Conservation (phyloP, 2,113 vertebrate species). For the Ammospiza caudacuta region DNA sequence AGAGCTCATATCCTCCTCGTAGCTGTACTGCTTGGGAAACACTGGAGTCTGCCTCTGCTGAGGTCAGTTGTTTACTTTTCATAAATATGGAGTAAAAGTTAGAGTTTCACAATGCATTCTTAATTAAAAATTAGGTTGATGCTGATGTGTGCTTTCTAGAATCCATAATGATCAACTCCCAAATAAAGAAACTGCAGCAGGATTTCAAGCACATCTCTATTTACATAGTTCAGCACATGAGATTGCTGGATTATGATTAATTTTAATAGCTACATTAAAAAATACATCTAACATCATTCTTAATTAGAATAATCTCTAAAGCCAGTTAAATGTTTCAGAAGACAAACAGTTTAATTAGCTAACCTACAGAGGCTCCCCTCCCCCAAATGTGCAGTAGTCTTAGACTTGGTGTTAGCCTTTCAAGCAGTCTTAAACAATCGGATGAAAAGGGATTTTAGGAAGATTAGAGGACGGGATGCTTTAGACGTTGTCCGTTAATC, state of each 20-base stretch:
- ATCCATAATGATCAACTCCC: slow-evolving; percentile 47
- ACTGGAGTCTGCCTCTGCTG: neutral
- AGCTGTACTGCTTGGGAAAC: neutral
- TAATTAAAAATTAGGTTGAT: slow-evolving; percentile 56
- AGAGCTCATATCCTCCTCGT: neutral
- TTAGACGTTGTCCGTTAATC: slow-evolving; percentile 97
- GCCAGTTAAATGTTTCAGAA: slow-evolving; percentile 93
- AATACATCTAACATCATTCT: slow-evolving; percentile 84
- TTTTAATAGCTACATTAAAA: slow-evolving; percentile 86
- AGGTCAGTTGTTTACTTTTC: slow-evolving; percentile 51
- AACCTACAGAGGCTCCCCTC: slow-evolving; percentile 85
- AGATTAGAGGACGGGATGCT: slow-evolving; percentile 96
- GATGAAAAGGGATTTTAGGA: slow-evolving; percentile 99
- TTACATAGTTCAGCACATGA: slow-evolving; percentile 75
- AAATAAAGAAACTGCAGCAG: slow-evolving; percentile 63
- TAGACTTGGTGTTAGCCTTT: slow-evolving; percentile 93
- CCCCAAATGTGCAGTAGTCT: slow-evolving; percentile 86
- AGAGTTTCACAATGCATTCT: slow-evolving; percentile 1
- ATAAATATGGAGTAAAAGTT: slow-evolving; percentile 37
- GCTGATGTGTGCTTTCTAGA: neutral
- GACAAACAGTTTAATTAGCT: slow-evolving; percentile 96
- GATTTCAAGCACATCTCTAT: slow-evolving; percentile 74
- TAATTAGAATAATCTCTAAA: slow-evolving; percentile 89
- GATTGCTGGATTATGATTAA: slow-evolving; percentile 82
- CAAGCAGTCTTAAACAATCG: slow-evolving; percentile 98